Evolutionary conservation across 2,797 vertebrate species (phyloP), one percentile per base, ranked within the genome.

Genomic region (Gymnopithys bicolor): DNA sequence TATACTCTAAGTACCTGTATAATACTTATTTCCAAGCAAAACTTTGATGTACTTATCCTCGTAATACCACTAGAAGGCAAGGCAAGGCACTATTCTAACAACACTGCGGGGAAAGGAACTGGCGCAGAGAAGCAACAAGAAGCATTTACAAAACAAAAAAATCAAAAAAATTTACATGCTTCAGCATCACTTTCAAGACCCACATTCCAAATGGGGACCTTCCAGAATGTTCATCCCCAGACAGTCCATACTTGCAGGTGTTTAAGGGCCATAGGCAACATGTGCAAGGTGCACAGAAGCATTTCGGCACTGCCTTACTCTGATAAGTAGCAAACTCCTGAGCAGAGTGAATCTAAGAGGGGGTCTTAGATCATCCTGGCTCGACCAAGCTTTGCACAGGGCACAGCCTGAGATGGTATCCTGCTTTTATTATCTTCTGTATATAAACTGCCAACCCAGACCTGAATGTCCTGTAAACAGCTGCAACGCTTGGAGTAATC

Each of bases 91-190:
- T 30, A 7, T 18, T 48, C 1, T 2, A 62, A 37, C 19, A 60
- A 13, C 48, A 46, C 10, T 2, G 3, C 0, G 0, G 43, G 27
- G 17, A 82, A 78, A 69, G 24, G 23, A 73, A 19, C 14, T 23
- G 52, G 78, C 8, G 39, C 15, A 78, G 11, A 59, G 67, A 64
- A 84, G 32, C 18, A 70, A 18, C 30, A 21, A 21, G 53, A 59
- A 53, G 21, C 33, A 39, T 53, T 77, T 73, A 74, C 8, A 27
- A 56, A 84, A 62, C 9, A 76, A 79, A 84, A 32, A 56, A 84
- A 66, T 16, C 2, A 30, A 86, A 13, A 27, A 51, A n/a, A 49
- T 60, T 16, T 51, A 10, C 11, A 7, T 5, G 8, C 22, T 22
- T 73, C 6, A 46, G 41, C 22, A 74, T 28, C 56, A 37, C 30